Evolutionary conservation across 2,797 vertebrate species (phyloP), one percentile per base, ranked within the genome.

Genomic region (Pristis pectinata): DNA sequence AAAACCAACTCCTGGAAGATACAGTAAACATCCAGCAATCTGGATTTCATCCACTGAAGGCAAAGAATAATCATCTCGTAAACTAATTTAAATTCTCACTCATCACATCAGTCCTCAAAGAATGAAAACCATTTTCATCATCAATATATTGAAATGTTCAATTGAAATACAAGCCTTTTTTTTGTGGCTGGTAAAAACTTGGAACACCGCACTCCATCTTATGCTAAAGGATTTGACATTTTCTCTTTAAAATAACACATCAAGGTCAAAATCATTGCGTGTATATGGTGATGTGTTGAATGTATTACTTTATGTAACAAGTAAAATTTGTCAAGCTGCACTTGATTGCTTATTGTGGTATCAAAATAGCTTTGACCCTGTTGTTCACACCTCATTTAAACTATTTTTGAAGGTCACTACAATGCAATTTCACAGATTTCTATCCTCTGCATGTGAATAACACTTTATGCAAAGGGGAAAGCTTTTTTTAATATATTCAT

Each of bases 231-330:
- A 49, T 19, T 9, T 41, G n/a, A 70, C n/a, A 92, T 92, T 92
- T 17, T 92, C 11, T 74, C 72, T 74, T 94, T 74, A 94, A 94
- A 94, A 74, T 27, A 53, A 34, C 44, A 49, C 44, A 74, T 94
- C 67, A 74, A 94, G 64, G 92, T 94, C 70, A 94, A 76, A 94
- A 74, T 53, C 72, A 94, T 61, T 93, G 91, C 64, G 67, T 41
- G 64, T 44, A 72, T 72, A 70, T 93, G 67, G 64, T 44, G 91
- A 93, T 93, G 67, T 30, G 27, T 30, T 56, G 41, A 53, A 49
- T 94, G 41, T 93, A 94, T 94, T 94, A 92, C 41, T 37, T 93
- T 27, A 74, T 76, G 67, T 44, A 93, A 74, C 70, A 94, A 93
- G 41, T 70, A 94, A 94, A 74, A 94, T 94, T 49, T 49, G 30